Evolutionary conservation across 2,888 invertebrate species (phyloP).

Genomic region (Arrhopalites spinosus): DNA sequence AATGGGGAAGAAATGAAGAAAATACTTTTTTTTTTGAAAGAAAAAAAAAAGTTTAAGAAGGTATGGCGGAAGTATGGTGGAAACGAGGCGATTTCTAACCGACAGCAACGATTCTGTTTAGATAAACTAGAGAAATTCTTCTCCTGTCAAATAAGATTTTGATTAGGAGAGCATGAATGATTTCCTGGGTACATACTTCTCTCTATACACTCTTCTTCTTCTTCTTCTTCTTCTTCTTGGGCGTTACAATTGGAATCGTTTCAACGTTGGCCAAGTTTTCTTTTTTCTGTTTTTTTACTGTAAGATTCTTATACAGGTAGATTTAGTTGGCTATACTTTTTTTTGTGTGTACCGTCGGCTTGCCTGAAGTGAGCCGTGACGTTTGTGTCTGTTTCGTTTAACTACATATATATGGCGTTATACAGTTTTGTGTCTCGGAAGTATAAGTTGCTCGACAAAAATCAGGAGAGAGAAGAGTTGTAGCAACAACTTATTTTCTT

Average conservation of each 20-base stretch:
- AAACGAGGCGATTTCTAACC: conserved; percentile 24
- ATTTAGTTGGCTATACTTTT: too few relatives aligned
- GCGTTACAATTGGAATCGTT: too few relatives aligned
- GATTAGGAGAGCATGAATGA: conserved; percentile 29
- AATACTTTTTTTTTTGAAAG: not conserved
- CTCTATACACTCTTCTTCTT: not conserved
- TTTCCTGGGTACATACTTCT: conserved; percentile 5
- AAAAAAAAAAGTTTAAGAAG: not conserved
- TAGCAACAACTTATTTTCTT: not conserved
- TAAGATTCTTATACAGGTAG: too few relatives aligned
- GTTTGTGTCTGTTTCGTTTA: not conserved
- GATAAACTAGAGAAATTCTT: conserved; percentile 32
- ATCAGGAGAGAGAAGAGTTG: too few relatives aligned
- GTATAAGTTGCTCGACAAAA: too few relatives aligned
- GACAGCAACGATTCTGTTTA: conserved; percentile 31
- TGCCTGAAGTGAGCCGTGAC: not conserved
- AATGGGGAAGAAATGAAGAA: not conserved
- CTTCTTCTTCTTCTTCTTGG: conserved; percentile 2
- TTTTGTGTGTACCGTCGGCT: too few relatives aligned
- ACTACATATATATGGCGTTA: too few relatives aligned
- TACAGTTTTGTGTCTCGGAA: too few relatives aligned
- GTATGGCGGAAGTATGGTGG: conserved; percentile 16
- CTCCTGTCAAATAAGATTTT: conserved; percentile 33
- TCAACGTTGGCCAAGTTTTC: too few relatives aligned
- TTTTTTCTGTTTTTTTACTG: too few relatives aligned